A percentile compares a stretch with the other conserved stretches of the same genome.
phyloP scores from a whole-genome alignment of 2,888 invertebrate species.

The Pandemis cinnamomeana region DNA sequence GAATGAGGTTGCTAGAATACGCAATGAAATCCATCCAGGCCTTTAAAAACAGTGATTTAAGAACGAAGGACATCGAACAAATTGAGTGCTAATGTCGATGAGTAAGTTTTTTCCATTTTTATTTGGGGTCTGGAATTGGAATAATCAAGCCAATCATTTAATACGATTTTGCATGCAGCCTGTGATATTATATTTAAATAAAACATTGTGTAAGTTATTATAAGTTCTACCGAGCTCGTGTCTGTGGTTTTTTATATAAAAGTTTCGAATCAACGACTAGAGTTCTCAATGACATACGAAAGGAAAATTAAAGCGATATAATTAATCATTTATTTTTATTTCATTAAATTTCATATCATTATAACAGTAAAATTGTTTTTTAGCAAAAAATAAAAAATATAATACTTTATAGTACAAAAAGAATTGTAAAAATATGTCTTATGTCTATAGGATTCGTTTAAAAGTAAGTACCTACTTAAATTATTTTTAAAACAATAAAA shows the following conservation, averaged over 20 bases:
- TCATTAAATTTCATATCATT: background rate
- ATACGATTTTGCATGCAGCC: conserved; percentile 33
- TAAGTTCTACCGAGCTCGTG: background rate
- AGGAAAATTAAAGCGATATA: background rate
- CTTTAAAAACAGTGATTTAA: conserved; percentile 40
- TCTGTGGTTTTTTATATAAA: background rate
- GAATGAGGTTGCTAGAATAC: conserved; percentile 56
- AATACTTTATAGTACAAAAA: background rate
- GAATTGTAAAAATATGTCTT: background rate
- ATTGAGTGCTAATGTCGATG: background rate
- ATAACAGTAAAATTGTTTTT: background rate
- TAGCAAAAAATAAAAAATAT: conserved; percentile 5
- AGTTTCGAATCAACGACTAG: background rate
- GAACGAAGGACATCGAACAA: background rate
- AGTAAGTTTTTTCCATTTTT: conserved; percentile 26
- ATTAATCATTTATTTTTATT: conserved; percentile 1
- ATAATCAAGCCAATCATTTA: background rate
- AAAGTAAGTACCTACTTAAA: background rate
- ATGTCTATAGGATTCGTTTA: conserved; percentile 18
- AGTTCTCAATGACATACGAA: background rate
- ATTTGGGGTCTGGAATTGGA: background rate
- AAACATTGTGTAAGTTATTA: background rate
- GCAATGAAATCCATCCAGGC: conserved; percentile 51
- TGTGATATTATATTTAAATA: conserved; percentile 30
- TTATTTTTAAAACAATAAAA: conserved; percentile 13